Evolutionary conservation across 2,888 invertebrate genomes (phyloP), one percentile per base, ranked within the genome.

Genomic region (Eupsilia transversa): DNA sequence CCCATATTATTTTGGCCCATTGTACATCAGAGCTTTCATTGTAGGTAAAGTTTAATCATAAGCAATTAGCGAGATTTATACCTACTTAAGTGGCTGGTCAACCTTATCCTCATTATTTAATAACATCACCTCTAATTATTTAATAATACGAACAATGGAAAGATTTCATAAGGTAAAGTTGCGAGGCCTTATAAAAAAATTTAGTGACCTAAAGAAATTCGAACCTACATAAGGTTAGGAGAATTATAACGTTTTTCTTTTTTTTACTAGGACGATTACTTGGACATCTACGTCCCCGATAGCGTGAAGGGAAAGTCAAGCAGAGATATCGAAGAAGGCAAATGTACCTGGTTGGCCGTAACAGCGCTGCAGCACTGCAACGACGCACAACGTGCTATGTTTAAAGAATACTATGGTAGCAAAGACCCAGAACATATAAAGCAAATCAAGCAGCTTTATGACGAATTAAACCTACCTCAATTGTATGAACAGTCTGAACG

Each of bases 281-380:
- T 74, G 43, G 82, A 82, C 17, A 59, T 38, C 1, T 82, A 66
- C 14, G 43, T 61, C 7, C 23, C 69, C 2, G 79, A 83, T n/a
- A 46, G 20, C 20, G 6, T 72, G 38, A 67, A 41, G 0, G 72
- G 77, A 5, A 82, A 82, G 23, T 43, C 2, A 0, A 98, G 98
- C 10, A 98, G 97, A 0, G 99, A 99, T 90, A 99, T 99, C 86
- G 97, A 98, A 91, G 98, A 99, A 88, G 99, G 99, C 57, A 99
- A 99, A 94, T 99, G 99, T 93, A 97, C 98, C 0, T 99, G 99
- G 99, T 94, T 99, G 46, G 97, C 98, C 1, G 98, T 98, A 3
- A 97, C 97, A 41, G 99, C 99, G 43, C 96, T 99, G 80, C 97
- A 98, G 92, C 96, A 97, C 66, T 98, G 97, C n/a, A 97, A 96